Evolutionary conservation across 2,888 invertebrate genomes (phyloP), one percentile per base, ranked within the genome.

Genomic region (Euphydryas editha): DNA sequence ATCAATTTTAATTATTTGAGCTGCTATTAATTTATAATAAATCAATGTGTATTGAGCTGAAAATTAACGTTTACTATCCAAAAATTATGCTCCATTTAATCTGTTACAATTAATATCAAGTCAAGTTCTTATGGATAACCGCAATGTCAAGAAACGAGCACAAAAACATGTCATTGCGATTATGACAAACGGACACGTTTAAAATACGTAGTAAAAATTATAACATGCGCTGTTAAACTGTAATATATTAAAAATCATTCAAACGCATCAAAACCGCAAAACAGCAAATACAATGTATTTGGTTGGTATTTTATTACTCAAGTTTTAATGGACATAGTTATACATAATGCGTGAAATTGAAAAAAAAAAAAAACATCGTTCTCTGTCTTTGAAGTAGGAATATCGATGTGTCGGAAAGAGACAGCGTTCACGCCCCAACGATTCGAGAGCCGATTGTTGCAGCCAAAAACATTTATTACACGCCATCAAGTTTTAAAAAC

Each of bases 401-500:
- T 67, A 66, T 65, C 65, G 55, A 69, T 49, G 44, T 24, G 74
- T 56, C 51, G 11, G 76, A 71, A 75, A 75, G 61, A 59, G 74
- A 68, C 66, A 72, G 17, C 11, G 17, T 76, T 81, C 60, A 63
- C 58, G 60, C 65, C 13, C 62, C 68, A 68, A n/a, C 57, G 68
- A 62, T 49, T 65, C 65, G 65, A 68, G 68, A 70, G 62, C 62
- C 70, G 62, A 68, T 70, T 57, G 62, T 65, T 60, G 68, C 70
- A 68, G 70, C 65, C 70, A 70, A 85, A 87, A 85, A 83, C 86
- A 88, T 91, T 90, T 88, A 87, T 88, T 85, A 90, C 87, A 80
- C 75, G 77, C 88, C 85, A 87, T 90, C 90, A 90, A 89, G 83
- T 90, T 88, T 87, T 84, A 79, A 85, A 84, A 84, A 84, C 78